Evolutionary conservation across 2,113 vertebrate species (phyloP), one percentile per base, ranked within the genome.

Genomic region (Peromyscus leucopus): DNA sequence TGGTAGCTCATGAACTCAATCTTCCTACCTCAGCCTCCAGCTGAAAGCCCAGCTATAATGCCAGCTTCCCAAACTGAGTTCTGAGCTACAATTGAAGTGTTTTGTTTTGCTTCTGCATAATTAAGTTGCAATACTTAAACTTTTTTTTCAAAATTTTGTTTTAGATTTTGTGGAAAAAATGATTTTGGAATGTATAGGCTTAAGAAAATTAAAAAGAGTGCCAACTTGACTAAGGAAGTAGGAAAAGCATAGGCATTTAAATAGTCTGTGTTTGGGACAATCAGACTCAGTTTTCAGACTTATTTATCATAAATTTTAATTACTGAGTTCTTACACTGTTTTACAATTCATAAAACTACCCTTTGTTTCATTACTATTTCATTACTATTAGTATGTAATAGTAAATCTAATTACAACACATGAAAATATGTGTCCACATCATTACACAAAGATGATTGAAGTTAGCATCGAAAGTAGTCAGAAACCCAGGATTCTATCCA

Each of bases 331-430:
- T 72, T n/a, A 72, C 1, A 72, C 36, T 36, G 36, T 71, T 71
- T 72, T n/a, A 72, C 24, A 65, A 65, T 65, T 65, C 63, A 28
- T 72, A 72, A 72, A n/a, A 7, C 69, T 72, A 71, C 8, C 69
- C 7, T 72, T 72, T 2, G 26, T 26, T 65, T 65, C 26, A 65
- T 28, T n/a, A n/a, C n/a, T n/a, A n/a, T n/a, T n/a, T n/a, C n/a
- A n/a, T n/a, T n/a, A n/a, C n/a, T n/a, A n/a, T n/a, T 85, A 75
- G 16, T 46, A 17, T 55, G 8, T 36, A 21, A 74, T 84, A 21
- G 26, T 51, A 89, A 93, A 88, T 79, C 61, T 93, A 36, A 86
- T 57, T 91, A 90, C 26, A 95, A 86, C 28, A 86, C 19, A 57
- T 39, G 59, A 65, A 16, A 90, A 13, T 71, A 72, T 74, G 78